Evolutionary conservation across 1,140 invertebrate genomes (phyloP), one percentile per base, ranked within the genome.

Genomic region (Teleogryllus occipitalis): DNA sequence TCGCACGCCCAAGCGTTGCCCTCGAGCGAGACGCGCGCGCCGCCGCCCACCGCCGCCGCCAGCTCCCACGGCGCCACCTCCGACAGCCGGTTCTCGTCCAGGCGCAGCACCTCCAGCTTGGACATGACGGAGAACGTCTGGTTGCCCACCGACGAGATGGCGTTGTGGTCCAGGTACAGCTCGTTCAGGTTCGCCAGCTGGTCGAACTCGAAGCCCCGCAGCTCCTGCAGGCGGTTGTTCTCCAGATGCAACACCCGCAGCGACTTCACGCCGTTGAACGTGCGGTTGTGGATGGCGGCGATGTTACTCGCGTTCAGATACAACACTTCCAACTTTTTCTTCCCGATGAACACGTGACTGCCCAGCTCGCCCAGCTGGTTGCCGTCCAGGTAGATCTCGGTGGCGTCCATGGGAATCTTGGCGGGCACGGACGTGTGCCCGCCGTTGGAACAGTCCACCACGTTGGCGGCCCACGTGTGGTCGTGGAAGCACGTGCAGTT

Each of bases 1-100:
- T 92, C 90, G 85, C 93, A 94, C 78, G 90, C 90, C 91, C 93
- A 94, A 84, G 89, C 89, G 86, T 94, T 94, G 82, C 91, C 89
- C 79, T 90, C 90, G 72, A 94, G 87, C 46, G 89, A 89, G 21
- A 93, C 88, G 80, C 89, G 88, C 75, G 88, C 87, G 81, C 91
- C 85, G 87, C 88, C 87, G 75, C 88, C 86, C 81, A 88, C 87
- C 83, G 90, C 84, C 85, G 88, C 84, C 82, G 91, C 79, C 27
- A 87, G 81, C 73, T 85, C 85, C 88, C 87, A 88, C 14, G 88
- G 84, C 39, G 87, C 82, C 82, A 88, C 89, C 74, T 87, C 85
- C 15, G 85, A 81, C 8, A 90, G 84, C n/a, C 82, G 83, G 84
- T 90, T 90, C 47, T 87, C 86, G 80, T 89, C 86, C 21, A 90